Evolutionary conservation across 2,888 invertebrate genomes (phyloP).

Genomic region (Norana najaformis): DNA sequence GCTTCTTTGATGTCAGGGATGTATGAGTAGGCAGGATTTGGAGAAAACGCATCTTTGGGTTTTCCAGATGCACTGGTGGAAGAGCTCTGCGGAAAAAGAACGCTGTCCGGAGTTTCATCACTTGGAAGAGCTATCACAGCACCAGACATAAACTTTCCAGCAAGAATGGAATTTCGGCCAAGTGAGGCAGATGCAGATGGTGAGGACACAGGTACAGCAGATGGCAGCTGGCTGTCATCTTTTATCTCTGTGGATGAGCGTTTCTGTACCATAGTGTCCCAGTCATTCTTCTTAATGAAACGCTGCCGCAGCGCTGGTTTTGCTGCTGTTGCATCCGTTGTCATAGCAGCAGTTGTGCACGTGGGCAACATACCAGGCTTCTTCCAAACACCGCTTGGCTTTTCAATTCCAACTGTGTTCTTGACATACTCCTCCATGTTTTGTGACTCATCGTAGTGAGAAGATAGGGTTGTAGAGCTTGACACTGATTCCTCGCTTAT

Average conservation of each 20-base stretch:
- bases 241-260: slow-evolving; percentile 55
- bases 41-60: background rate
- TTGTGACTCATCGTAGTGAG: background rate
- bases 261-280: slow-evolving; percentile 53
- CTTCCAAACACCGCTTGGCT: background rate
- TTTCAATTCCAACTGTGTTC: background rate
- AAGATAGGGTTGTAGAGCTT: background rate
- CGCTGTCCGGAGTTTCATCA: background rate
- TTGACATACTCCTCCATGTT: background rate
- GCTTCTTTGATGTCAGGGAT: slow-evolving; percentile 23
- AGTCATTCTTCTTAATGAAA: slow-evolving; percentile 46
- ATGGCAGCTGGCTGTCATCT: slow-evolving; percentile 52
- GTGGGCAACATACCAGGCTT: background rate
- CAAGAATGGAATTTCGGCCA: slow-evolving; percentile 14
- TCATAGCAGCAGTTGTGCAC: background rate
- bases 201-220: slow-evolving; percentile 22
- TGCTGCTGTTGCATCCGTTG: slow-evolving; percentile 18
- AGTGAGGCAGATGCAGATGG: background rate
- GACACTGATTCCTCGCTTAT: background rate
- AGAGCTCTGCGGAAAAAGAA: background rate
- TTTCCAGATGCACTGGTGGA: background rate
- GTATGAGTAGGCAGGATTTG: background rate
- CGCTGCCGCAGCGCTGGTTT: slow-evolving; percentile 40
- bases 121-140: background rate
- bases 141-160: slow-evolving; percentile 24